phyloP scores from a whole-genome alignment of 2,113 vertebrate genomes.

The Pseudopipra pipra region DNA sequence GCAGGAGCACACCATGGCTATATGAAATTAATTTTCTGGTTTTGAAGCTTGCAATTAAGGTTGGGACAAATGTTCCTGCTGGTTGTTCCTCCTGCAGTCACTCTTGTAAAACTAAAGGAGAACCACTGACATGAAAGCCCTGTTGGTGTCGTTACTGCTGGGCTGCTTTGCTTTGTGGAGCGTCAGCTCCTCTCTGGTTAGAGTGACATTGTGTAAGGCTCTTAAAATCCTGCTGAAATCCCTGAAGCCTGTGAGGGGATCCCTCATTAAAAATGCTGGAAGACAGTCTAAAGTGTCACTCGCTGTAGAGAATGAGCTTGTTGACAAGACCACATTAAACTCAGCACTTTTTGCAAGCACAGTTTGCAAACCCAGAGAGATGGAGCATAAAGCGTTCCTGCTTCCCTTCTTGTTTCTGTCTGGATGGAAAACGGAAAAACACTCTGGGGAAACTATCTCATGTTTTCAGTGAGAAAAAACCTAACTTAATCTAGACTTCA shows the following conservation, averaged over 20 bases:
- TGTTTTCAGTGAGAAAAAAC: background rate
- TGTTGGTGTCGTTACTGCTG: background rate
- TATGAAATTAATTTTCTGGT: background rate
- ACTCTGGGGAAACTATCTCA: background rate
- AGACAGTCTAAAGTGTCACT: background rate
- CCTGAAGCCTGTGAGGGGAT: background rate
- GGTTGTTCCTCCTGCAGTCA: background rate
- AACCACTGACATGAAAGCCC: background rate
- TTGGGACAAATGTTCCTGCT: background rate
- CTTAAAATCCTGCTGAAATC: conserved; percentile 17
- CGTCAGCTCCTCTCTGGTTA: background rate
- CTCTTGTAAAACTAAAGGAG: background rate
- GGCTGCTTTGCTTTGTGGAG: background rate
- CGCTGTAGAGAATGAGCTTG: background rate
- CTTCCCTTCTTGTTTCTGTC: background rate
- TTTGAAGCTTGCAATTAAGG: background rate
- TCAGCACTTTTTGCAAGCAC: background rate
- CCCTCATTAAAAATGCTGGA: conserved; percentile 3
- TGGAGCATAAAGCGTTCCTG: accelerated
- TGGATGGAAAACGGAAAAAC: background rate
- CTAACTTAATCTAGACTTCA: background rate
- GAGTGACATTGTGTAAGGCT: background rate
- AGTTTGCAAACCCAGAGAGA: background rate
- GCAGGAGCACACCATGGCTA: background rate
- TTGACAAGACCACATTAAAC: background rate